These are phyloP conservation scores for Rhamnusium bicolor DNA, from an alignment of 2,888 invertebrate species.

Conservation along the genomic window DNA sequence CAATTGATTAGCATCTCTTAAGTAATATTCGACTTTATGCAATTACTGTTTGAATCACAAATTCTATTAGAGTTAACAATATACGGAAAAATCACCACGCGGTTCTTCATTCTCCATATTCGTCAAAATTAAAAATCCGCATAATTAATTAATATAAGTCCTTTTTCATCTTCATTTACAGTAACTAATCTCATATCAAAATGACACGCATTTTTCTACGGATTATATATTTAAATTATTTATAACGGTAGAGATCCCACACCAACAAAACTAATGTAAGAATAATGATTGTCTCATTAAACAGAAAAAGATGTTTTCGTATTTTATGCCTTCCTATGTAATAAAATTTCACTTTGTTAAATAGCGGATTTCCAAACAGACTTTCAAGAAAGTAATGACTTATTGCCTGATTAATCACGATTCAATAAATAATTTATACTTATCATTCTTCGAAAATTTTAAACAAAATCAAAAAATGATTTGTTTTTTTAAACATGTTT, in stretches of 20 bases:
- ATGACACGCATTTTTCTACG: neutral
- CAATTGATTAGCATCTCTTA: neutral
- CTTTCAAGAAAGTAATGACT: too few species aligned
- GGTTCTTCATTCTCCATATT: neutral
- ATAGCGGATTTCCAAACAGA: neutral
- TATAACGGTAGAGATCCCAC: neutral
- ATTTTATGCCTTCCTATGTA: neutral
- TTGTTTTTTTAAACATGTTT: too few species aligned
- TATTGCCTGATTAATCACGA: too few species aligned
- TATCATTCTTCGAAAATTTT: too few species aligned
- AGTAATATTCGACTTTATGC: neutral
- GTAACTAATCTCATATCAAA: neutral
- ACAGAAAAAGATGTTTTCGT: neutral
- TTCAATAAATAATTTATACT: too few species aligned
- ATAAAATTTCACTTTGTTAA: neutral
- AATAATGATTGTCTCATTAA: neutral
- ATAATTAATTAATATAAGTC: neutral
- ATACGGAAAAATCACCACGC: neutral
- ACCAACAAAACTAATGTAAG: too few species aligned
- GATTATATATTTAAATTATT: neutral
- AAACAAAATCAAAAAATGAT: too few species aligned
- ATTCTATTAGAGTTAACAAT: neutral
- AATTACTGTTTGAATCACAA: neutral
- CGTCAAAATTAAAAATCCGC: neutral
- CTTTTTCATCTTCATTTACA: neutral